These are phyloP conservation scores for Myripristis murdjan DNA, from an alignment of 2,797 vertebrate genomes.

Conservation along the genomic window DNA sequence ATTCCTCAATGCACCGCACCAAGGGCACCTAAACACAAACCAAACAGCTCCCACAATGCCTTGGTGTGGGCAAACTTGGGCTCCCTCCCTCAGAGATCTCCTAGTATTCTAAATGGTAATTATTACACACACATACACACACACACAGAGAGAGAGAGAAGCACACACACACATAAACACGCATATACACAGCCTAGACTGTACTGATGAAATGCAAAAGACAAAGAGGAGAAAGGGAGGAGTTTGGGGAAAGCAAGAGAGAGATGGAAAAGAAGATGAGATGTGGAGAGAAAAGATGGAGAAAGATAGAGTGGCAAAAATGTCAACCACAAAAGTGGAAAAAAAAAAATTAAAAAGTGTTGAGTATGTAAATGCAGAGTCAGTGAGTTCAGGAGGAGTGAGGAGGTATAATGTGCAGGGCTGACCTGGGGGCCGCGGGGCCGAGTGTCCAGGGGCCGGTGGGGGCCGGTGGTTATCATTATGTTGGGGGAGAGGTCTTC, in stretches of 20 bases:
- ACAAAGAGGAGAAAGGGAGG: conserved; percentile 72
- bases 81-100: conserved; percentile 81
- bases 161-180: conserved; percentile 14
- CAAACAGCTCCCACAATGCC: conserved; percentile 81
- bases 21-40: conserved; percentile 83
- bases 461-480: conserved; percentile 88
- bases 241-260: conserved; percentile 48
- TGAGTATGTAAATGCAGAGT: conserved; percentile 88
- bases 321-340: conserved; percentile 43
- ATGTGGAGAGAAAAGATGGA: conserved; percentile 46
- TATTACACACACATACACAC: conserved; percentile 71
- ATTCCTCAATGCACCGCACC: conserved; percentile 80
- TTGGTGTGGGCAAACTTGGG: conserved; percentile 80
- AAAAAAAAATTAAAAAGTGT: conserved; percentile 48
- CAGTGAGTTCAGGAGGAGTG: conserved; percentile 80
- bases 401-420: conserved; percentile 85
- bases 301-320: conserved; percentile 51
- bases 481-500: conserved; percentile 77
- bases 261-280: conserved; percentile 59
- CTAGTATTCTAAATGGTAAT: conserved; percentile 89
- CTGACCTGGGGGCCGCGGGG: conserved; percentile 87
- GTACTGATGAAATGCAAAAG: conserved; percentile 78
- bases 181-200: conserved; percentile 63
- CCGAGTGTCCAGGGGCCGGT: conserved; percentile 85
- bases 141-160: conserved; percentile 42